Conservation (phyloP, 2,888 invertebrate genomes). For the Platycheirus rosarum region DNA sequence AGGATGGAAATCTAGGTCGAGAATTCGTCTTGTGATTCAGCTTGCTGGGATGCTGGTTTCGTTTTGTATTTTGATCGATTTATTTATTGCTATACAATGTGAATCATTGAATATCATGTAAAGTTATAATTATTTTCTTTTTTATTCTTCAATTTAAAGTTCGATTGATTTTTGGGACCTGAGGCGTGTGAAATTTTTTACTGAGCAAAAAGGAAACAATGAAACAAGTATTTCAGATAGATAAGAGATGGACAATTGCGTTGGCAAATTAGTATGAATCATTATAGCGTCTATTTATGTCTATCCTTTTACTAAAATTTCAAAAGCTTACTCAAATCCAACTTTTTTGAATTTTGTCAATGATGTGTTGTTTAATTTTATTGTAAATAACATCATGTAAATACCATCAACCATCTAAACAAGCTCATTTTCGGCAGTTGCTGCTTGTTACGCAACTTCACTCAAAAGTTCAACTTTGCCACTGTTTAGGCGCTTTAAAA, state of each 20-base stretch:
- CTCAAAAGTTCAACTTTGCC: constrained; percentile 28
- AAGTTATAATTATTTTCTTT: constrained; percentile 42
- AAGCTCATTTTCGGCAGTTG: constrained; percentile 25
- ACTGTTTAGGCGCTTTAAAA: constrained; percentile 38
- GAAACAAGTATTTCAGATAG: too few species aligned
- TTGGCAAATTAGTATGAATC: too few species aligned
- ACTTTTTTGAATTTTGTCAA: too few species aligned
- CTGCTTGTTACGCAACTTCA: constrained; percentile 27
- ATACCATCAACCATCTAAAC: too few species aligned
- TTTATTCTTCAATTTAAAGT: constrained; percentile 28
- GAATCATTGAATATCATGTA: constrained; percentile 14
- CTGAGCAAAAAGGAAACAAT: too few species aligned
- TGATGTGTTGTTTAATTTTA: too few species aligned
- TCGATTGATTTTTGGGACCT: constrained; percentile 5
- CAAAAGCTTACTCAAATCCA: too few species aligned
- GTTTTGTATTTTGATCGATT: constrained; percentile 15
- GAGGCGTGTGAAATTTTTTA: too few species aligned
- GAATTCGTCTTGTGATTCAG: background rate
- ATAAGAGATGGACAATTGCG: too few species aligned
- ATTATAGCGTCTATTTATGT: too few species aligned
- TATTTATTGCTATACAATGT: constrained; percentile 52
- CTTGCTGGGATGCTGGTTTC: background rate
- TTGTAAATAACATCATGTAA: too few species aligned
- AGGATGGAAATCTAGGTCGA: constrained; percentile 22
- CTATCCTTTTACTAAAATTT: too few species aligned